Evolutionary conservation across 2,113 vertebrate genomes (phyloP).

Genomic region (Oryzias woworae): DNA sequence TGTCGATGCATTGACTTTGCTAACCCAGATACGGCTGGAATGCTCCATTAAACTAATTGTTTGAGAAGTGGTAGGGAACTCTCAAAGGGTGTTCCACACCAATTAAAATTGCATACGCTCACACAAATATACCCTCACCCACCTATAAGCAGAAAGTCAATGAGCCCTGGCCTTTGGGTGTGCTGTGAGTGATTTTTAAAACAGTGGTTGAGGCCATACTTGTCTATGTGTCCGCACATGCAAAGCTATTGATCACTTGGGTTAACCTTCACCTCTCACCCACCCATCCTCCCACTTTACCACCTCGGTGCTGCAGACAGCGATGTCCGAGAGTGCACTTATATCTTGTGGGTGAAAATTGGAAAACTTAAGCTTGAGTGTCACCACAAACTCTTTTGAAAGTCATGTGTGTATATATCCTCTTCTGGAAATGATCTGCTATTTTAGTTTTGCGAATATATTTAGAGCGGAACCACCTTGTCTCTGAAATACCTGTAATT

Average conservation of each 20-base stretch:
- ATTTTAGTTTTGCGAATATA: neutral
- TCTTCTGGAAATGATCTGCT: neutral
- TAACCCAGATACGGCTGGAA: constrained; percentile 61
- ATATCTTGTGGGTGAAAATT: constrained; percentile 2
- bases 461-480: constrained; percentile 35
- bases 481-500: constrained; percentile 22
- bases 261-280: constrained; percentile 46
- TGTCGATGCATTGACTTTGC: constrained; percentile 66
- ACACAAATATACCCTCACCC: constrained; percentile 25
- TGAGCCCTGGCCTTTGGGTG: constrained; percentile 39
- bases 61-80: constrained; percentile 57
- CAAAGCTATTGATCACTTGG: constrained; percentile 42
- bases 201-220: constrained; percentile 19
- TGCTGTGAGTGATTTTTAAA: constrained; percentile 41
- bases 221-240: constrained; percentile 41
- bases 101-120: constrained; percentile 58
- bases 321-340: constrained; percentile 17
- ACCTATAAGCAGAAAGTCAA: constrained; percentile 47
- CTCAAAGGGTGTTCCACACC: constrained; percentile 44
- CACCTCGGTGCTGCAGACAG: constrained; percentile 9
- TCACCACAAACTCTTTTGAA: constrained; percentile 7
- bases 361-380: neutral
- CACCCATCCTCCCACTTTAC: constrained; percentile 21
- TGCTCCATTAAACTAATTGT: constrained; percentile 74
- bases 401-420: neutral